Base-by-base conservation (phyloP, 2,888 invertebrate genomes). In the Lycia hirtaria region DNA sequence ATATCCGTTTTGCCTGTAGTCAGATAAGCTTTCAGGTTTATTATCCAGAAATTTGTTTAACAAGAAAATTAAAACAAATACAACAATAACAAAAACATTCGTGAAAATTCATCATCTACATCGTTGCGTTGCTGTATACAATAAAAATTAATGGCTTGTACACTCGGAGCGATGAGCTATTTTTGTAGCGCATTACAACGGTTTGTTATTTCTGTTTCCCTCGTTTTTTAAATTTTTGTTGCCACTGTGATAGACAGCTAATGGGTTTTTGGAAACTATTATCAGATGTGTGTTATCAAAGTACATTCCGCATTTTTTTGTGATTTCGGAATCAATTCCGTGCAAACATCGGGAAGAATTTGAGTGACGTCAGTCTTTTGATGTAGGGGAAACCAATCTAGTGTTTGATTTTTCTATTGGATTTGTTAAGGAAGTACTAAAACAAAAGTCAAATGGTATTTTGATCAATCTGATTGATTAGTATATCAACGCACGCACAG, bases 71-170 rank as follows among this genome's bases (percentile, higher is more conserved):
- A 22, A 24, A 1, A 14, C 12, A 22, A 32, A 15, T 20, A 22
- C 9, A 32, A 33, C 22, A 33, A 20, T 44, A 44, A 20, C 12
- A 20, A 12, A 45, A 45, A 22, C 22, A 45, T 45, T 45, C 12
- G 22, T 22, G 10, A 41, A 70, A 72, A 75, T 73, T 66, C 57
- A 69, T 75, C 72, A 74, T 75, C 64, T 70, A 72, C 73, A 71
- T 69, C 75, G 75, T 69, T 72, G 75, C 71, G 60, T 47, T 64
- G 64, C 69, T 71, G 77, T 76, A 68, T 73, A 80, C 80, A 76
- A 75, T 77, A 74, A 67, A 76, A 78, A 78, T 81, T 80, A 83
- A 82, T 84, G 78, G 78, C 65, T 75, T 67, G 75, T 71, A 74
- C 75, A 75, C 74, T 77, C 75, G 72, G 71, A 75, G 76, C 74